Conservation (phyloP, 1,140 invertebrate genomes). For the Lepidotrigona ventralis region DNA sequence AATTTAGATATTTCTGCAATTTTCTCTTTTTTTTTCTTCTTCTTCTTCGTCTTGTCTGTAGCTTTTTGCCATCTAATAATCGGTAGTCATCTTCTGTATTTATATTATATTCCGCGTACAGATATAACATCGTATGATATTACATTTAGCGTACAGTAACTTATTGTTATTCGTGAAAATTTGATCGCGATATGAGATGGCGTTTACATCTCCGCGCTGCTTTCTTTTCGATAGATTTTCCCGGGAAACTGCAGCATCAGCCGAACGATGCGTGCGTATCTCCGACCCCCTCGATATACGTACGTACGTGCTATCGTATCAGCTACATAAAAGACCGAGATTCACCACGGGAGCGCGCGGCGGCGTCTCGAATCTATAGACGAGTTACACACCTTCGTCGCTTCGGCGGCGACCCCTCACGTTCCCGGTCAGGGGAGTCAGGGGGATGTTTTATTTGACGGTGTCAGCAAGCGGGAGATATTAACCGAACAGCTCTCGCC, state of each 20-base stretch:
- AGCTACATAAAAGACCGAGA: constrained; percentile 49
- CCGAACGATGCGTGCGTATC: constrained; percentile 55
- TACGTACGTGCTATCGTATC: constrained; percentile 41
- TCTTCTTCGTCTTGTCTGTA: background rate
- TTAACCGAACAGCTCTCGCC: constrained; percentile 69
- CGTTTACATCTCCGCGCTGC: background rate
- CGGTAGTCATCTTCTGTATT: background rate
- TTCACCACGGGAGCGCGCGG: constrained; percentile 23
- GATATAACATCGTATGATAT: no score
- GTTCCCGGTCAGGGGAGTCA: constrained; percentile 1
- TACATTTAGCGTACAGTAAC: no score
- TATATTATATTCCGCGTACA: background rate
- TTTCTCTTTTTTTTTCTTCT: no score
- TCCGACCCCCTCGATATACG: background rate
- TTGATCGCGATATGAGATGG: background rate
- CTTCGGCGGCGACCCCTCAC: constrained; percentile 18
- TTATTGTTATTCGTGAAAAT: background rate
- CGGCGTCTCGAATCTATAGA: constrained; percentile 52
- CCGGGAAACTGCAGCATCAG: constrained; percentile 57
- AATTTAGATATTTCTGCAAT: background rate
- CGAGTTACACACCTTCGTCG: constrained; percentile 59
- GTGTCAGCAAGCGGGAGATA: constrained; percentile 72
- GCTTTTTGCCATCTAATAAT: background rate
- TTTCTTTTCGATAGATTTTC: background rate
- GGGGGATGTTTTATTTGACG: constrained; percentile 71